A percentile compares a stretch with the other conserved stretches of the same genome.
These are phyloP conservation scores for Psettodes erumei DNA, from an alignment of 2,113 vertebrate genomes.

Conservation along the genomic window DNA sequence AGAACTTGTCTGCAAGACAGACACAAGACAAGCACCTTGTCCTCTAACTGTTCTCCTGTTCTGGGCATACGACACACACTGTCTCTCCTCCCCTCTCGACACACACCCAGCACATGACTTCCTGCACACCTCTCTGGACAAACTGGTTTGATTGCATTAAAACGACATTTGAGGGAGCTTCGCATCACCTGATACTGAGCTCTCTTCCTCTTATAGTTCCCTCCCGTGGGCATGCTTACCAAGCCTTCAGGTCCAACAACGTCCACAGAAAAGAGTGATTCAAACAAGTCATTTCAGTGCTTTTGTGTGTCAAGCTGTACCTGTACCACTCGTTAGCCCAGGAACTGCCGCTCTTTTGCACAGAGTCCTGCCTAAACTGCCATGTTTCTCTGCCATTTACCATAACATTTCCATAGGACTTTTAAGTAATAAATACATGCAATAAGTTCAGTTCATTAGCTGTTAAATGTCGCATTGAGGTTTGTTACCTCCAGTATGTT, in stretches of 20 bases:
- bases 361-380: background rate
- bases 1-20: slow-evolving; percentile 13
- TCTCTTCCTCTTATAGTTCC: background rate
- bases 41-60: slow-evolving; percentile 37
- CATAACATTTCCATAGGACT: background rate
- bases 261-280: background rate
- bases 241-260: background rate
- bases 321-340: too few species aligned
- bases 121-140: slow-evolving; percentile 30
- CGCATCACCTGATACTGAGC: background rate
- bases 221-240: background rate
- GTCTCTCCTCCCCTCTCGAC: slow-evolving; percentile 3
- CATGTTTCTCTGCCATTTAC: background rate
- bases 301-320: background rate
- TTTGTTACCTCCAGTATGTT: background rate
- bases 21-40: slow-evolving; percentile 32
- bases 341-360: background rate
- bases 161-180: slow-evolving; percentile 18
- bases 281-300: background rate
- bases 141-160: slow-evolving; percentile 65
- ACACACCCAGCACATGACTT: slow-evolving; percentile 38
- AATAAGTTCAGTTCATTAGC: background rate
- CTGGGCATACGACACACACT: background rate
- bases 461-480: background rate
- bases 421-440: background rate